Conservation (phyloP, 2,797 vertebrate species). For the Trachops cirrhosus region DNA sequence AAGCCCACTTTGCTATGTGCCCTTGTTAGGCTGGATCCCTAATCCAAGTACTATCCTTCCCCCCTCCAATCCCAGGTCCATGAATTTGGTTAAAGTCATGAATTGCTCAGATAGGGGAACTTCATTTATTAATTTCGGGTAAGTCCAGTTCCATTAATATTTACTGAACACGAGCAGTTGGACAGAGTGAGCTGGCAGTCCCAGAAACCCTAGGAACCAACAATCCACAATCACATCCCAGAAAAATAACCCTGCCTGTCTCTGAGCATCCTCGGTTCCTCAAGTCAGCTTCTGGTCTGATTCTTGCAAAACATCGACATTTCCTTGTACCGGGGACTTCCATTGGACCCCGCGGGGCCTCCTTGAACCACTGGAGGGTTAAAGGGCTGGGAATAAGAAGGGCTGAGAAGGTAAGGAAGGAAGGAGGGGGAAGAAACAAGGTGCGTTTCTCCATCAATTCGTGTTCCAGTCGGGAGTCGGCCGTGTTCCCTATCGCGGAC, state of each 20-base stretch:
- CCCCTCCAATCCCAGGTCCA: not conserved
- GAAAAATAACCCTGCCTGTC: conserved; percentile 22
- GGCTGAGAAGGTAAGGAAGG: not conserved
- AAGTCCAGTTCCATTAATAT: conserved; percentile 54
- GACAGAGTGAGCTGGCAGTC: not conserved
- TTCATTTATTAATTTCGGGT: conserved; percentile 39
- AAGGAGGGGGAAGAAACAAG: not conserved
- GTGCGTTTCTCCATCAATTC: not conserved
- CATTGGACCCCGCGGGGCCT: not conserved
- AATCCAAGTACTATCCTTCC: not conserved
- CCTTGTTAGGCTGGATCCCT: not conserved
- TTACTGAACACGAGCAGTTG: conserved; percentile 29
- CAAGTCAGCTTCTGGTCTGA: not conserved
- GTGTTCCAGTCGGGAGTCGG: not conserved
- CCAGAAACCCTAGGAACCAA: conserved; percentile 26
- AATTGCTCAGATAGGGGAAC: not conserved
- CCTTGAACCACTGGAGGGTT: not conserved
- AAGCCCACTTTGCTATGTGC: not conserved
- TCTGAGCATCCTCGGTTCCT: conserved; percentile 12
- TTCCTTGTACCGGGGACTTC: not conserved
- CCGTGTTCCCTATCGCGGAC: not conserved
- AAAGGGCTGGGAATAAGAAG: not conserved
- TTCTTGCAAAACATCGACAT: not conserved
- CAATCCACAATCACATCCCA: conserved; percentile 8
- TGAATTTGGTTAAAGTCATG: conserved; percentile 4